A percentile compares a stretch with the other conserved stretches of the same genome.
Conservation (phyloP, 2,888 invertebrate species). For the Volucella bombylans region DNA sequence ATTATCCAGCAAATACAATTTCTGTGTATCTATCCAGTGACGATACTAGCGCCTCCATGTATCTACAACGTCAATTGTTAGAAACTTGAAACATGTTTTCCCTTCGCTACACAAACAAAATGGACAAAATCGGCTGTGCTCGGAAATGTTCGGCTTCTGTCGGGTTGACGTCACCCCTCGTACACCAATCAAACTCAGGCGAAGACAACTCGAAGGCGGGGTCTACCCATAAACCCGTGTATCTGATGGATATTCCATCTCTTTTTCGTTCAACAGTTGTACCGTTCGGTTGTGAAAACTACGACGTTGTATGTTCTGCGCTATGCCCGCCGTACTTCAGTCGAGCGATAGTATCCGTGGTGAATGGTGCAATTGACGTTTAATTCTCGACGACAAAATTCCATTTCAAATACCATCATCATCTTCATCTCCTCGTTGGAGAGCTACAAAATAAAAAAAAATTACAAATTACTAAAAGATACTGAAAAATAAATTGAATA, state of each 20-base stretch:
- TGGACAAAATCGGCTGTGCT: slow-evolving; percentile 72
- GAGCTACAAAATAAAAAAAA: slow-evolving; percentile 24
- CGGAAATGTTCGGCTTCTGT: slow-evolving; percentile 68
- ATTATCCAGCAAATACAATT: slow-evolving; percentile 56
- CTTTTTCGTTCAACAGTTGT: slow-evolving; percentile 21
- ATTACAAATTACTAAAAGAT: slow-evolving; percentile 9
- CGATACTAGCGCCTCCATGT: slow-evolving; percentile 66
- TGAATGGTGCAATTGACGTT: slow-evolving; percentile 36
- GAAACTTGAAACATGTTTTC: slow-evolving; percentile 67
- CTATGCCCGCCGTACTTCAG: slow-evolving; percentile 73
- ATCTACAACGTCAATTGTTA: slow-evolving; percentile 4
- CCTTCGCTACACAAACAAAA: slow-evolving; percentile 75
- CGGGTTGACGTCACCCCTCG: slow-evolving; percentile 75
- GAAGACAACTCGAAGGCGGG: slow-evolving; percentile 52
- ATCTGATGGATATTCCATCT: slow-evolving; percentile 36
- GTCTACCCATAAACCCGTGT: slow-evolving; percentile 14
- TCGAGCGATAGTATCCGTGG: slow-evolving; percentile 76
- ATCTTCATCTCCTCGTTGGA: slow-evolving; percentile 4
- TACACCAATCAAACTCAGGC: slow-evolving; percentile 63
- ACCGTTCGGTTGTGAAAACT: slow-evolving; percentile 45
- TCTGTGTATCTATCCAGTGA: slow-evolving; percentile 61
- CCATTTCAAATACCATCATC: background rate
- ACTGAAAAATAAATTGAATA: background rate
- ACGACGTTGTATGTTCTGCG: slow-evolving; percentile 61
- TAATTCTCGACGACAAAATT: slow-evolving; percentile 38